Conservation (phyloP, 2,888 invertebrate genomes). For the Zaprionus obscuricornis region DNA sequence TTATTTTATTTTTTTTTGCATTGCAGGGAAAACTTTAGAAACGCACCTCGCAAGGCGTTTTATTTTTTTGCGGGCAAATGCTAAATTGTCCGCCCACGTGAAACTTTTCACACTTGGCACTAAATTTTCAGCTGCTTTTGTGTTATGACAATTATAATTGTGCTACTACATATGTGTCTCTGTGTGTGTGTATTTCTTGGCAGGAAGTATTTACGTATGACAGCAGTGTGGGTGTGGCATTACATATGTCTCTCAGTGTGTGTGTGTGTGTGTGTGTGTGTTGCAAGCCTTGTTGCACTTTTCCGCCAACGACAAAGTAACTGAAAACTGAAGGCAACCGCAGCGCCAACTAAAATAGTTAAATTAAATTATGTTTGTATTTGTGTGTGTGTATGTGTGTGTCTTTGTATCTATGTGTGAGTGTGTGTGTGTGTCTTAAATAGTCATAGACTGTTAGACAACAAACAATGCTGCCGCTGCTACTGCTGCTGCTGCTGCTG, state of each 20-base stretch:
- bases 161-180: constrained; percentile 50
- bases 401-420: constrained; percentile 12
- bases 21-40: neutral
- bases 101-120: constrained; percentile 72
- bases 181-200: constrained; percentile 52
- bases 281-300: constrained; percentile 65
- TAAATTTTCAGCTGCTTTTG: constrained; percentile 77
- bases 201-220: constrained; percentile 73
- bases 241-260: constrained; percentile 23
- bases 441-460: constrained; percentile 75
- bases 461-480: constrained; percentile 63
- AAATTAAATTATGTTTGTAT: constrained; percentile 57
- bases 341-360: constrained; percentile 63
- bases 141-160: constrained; percentile 79
- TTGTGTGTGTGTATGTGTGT: constrained; percentile 4
- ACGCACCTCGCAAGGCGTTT: constrained; percentile 25
- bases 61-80: constrained; percentile 22
- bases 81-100: constrained; percentile 44
- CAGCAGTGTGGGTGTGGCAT: constrained; percentile 26
- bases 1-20: neutral
- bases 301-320: constrained; percentile 50
- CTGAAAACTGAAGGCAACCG: constrained; percentile 46
- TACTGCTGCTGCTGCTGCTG: constrained; percentile 22
- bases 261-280: constrained; percentile 20
- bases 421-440: constrained; percentile 53